Evolutionary conservation across 92 coral and sea anemone genomes (phyloP).

Genomic region (Chrysogorgia sp.): DNA sequence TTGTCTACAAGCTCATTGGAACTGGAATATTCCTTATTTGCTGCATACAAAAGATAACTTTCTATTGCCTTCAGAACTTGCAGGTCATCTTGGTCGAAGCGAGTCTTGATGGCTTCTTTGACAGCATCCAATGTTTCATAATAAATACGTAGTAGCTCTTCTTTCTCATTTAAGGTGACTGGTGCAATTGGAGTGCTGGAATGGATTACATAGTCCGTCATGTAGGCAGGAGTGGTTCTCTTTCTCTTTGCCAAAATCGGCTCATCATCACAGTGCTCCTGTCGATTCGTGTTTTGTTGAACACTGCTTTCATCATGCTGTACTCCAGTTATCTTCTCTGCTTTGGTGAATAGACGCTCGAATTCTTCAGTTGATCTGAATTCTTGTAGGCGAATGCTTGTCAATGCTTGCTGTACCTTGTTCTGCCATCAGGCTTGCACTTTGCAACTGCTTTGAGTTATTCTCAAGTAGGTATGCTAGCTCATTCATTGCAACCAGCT

Average conservation of each 20-base stretch:
- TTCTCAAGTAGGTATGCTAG: slow-evolving; percentile 34
- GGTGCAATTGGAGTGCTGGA: slow-evolving; percentile 26
- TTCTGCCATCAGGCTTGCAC: slow-evolving; percentile 36
- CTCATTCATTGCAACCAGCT: slow-evolving; percentile 34
- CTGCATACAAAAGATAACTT: slow-evolving; percentile 17
- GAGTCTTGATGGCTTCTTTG: slow-evolving; percentile 32
- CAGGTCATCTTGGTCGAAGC: slow-evolving; percentile 20
- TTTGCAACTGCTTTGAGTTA: slow-evolving; percentile 34
- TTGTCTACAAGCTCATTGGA: slow-evolving; percentile 5
- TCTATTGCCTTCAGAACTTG: slow-evolving; percentile 19
- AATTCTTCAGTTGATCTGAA: slow-evolving; percentile 20
- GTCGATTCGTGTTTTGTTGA: background rate
- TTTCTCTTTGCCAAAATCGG: slow-evolving; percentile 9
- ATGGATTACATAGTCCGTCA: slow-evolving; percentile 24
- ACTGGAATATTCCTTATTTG: slow-evolving; percentile 8
- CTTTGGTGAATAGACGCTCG: slow-evolving; percentile 14
- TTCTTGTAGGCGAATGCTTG: slow-evolving; percentile 20
- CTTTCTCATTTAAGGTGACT: slow-evolving; percentile 28
- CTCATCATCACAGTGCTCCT: background rate
- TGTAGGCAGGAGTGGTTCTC: slow-evolving; percentile 23
- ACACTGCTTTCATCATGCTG: slow-evolving; percentile 1
- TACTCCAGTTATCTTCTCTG: slow-evolving; percentile 3
- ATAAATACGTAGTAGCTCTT: slow-evolving; percentile 23
- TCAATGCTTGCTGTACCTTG: slow-evolving; percentile 24
- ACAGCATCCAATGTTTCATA: slow-evolving; percentile 24